phyloP scores from a whole-genome alignment of 2,888 invertebrate genomes.

The Clepsis dumicolana region DNA sequence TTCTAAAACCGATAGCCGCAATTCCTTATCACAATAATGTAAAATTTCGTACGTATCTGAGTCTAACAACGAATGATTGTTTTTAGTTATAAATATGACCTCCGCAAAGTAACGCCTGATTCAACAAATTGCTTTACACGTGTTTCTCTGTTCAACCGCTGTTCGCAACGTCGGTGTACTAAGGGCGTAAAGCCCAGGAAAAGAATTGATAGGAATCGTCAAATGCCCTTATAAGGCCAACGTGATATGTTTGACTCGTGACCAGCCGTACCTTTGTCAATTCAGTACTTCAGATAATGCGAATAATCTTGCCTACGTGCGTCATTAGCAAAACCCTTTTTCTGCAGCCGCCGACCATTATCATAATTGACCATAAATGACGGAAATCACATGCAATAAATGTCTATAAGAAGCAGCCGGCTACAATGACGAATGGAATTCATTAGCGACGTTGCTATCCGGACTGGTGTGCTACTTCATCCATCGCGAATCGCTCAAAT shows the following conservation, averaged over 20 bases:
- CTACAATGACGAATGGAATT: conserved; percentile 50
- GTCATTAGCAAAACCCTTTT: conserved; percentile 55
- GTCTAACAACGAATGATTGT: too few species aligned
- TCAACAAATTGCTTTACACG: too few species aligned
- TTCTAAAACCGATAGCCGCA: too few species aligned
- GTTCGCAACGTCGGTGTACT: too few species aligned
- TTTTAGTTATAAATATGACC: too few species aligned
- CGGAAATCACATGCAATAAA: conserved; percentile 62
- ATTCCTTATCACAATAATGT: too few species aligned
- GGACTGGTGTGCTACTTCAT: conserved; percentile 44
- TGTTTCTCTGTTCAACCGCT: too few species aligned
- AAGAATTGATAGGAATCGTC: conserved; percentile 15
- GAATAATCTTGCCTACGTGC: conserved; percentile 55
- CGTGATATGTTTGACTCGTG: conserved; percentile 3
- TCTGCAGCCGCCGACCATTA: conserved; percentile 60
- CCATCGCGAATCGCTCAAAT: conserved; percentile 42
- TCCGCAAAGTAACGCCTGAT: too few species aligned
- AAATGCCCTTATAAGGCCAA: conserved; percentile 30
- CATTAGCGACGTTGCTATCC: conserved; percentile 45
- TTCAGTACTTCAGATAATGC: conserved; percentile 39
- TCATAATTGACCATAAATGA: conserved; percentile 65
- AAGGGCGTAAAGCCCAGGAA: conserved; percentile 8
- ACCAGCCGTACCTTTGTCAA: conserved; percentile 18
- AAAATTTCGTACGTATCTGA: too few species aligned
- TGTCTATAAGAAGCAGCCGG: conserved; percentile 54